phyloP scores from a whole-genome alignment of 1,140 invertebrate genomes.

The Lerema accius region DNA sequence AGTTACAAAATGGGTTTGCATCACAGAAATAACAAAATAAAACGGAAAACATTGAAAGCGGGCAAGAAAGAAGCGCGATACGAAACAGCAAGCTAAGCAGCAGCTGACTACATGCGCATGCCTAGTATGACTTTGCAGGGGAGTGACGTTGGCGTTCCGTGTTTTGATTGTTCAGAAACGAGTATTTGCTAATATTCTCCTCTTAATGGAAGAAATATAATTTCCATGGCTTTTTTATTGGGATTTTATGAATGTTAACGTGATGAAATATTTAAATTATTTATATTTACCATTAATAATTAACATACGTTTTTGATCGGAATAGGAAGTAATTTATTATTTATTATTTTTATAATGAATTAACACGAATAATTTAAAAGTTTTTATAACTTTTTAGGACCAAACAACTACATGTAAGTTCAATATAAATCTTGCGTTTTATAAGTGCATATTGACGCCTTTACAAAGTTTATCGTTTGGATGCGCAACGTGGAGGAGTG shows the following conservation, averaged over 20 bases:
- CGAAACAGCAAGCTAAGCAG: constrained; percentile 83
- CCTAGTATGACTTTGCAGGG: constrained; percentile 62
- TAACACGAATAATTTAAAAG: too few relatives aligned
- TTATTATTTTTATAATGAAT: constrained; percentile 2
- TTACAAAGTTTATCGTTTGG: constrained; percentile 58
- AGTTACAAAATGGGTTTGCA: constrained; percentile 80
- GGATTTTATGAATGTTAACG: background rate
- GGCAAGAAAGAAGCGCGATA: constrained; percentile 84
- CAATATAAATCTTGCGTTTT: too few relatives aligned
- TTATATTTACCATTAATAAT: too few relatives aligned
- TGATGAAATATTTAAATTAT: too few relatives aligned
- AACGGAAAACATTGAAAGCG: constrained; percentile 84
- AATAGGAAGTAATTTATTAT: constrained; percentile 1
- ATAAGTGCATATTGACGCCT: too few relatives aligned
- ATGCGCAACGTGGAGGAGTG: constrained; percentile 77
- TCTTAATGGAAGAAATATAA: background rate
- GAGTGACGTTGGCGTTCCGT: constrained; percentile 38
- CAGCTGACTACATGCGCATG: constrained; percentile 80
- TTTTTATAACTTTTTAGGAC: too few relatives aligned
- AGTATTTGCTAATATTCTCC: background rate
- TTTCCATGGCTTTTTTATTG: constrained; percentile 10
- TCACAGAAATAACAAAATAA: constrained; percentile 84
- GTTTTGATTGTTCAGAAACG: constrained; percentile 1
- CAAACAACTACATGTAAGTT: too few relatives aligned
- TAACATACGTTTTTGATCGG: too few relatives aligned